Evolutionary conservation across 2,113 vertebrate species (phyloP).

Genomic region (Prunella fulvescens): DNA sequence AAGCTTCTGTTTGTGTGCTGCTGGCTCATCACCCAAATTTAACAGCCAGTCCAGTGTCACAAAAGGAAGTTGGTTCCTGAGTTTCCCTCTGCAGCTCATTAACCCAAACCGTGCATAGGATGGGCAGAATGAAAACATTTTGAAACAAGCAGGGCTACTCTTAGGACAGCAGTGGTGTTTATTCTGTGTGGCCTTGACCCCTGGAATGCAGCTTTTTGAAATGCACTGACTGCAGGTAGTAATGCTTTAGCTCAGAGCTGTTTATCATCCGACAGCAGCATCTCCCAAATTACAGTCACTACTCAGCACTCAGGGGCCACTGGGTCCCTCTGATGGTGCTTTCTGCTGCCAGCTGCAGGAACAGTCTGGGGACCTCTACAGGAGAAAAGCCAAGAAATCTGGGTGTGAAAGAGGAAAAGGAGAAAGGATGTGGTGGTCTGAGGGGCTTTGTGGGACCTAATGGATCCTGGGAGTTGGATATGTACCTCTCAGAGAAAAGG

Average conservation of each 20-base stretch:
- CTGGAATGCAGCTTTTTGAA: not conserved
- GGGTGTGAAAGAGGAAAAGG: not conserved
- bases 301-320: not conserved
- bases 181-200: not conserved
- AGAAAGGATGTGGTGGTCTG: not conserved
- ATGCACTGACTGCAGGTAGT: not conserved
- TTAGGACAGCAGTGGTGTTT: not conserved
- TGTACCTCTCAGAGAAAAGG: not conserved
- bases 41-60: not conserved
- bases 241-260: not conserved
- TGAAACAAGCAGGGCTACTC: not conserved
- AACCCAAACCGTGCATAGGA: not conserved
- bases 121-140: not conserved
- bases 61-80: not conserved
- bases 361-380: not conserved
- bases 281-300: not conserved
- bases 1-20: not conserved
- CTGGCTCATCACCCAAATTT: not conserved
- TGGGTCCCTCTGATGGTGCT: not conserved
- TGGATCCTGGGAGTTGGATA: not conserved
- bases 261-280: not conserved
- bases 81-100: not conserved
- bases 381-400: not conserved
- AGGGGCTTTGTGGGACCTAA: not conserved
- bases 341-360: not conserved